These are phyloP conservation scores for Lasioglossum figueresi DNA, from an alignment of 2,888 invertebrate genomes.

Conservation along the genomic window DNA sequence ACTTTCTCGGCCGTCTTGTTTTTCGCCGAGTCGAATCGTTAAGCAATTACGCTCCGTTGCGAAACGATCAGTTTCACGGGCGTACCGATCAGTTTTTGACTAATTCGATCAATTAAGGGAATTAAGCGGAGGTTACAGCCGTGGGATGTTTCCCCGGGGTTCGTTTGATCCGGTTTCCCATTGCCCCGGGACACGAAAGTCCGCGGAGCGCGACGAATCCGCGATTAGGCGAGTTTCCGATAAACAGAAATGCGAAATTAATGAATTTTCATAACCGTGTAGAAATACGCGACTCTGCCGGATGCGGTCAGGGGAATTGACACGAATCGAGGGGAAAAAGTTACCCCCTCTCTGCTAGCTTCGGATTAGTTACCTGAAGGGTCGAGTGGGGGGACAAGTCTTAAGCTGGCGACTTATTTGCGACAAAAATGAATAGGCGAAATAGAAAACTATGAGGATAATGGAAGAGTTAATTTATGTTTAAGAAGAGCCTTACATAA, in stretches of 20 bases:
- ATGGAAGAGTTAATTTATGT: not conserved
- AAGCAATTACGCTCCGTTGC: constrained; percentile 24
- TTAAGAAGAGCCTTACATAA: not conserved
- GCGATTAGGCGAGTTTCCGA: not conserved
- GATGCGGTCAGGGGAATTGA: not conserved
- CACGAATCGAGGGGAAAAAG: no score
- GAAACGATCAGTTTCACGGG: constrained; percentile 35
- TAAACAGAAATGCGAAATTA: not conserved
- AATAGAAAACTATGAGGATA: not conserved
- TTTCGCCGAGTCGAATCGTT: constrained; percentile 19
- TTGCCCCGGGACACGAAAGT: not conserved
- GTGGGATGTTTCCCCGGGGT: not conserved
- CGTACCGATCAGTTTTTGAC: constrained; percentile 24
- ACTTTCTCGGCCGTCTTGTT: not conserved
- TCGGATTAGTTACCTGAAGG: no score
- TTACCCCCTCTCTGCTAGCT: no score
- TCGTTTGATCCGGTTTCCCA: not conserved
- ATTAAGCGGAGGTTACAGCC: constrained; percentile 5
- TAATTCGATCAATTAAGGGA: constrained; percentile 23
- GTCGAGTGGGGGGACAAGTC: no score
- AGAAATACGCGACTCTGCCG: not conserved
- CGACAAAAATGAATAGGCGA: not conserved
- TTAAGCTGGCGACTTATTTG: no score
- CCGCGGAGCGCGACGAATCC: not conserved
- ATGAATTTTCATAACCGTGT: not conserved